Conservation (phyloP, 2,797 vertebrate genomes). For the Champsocephalus gunnari region DNA sequence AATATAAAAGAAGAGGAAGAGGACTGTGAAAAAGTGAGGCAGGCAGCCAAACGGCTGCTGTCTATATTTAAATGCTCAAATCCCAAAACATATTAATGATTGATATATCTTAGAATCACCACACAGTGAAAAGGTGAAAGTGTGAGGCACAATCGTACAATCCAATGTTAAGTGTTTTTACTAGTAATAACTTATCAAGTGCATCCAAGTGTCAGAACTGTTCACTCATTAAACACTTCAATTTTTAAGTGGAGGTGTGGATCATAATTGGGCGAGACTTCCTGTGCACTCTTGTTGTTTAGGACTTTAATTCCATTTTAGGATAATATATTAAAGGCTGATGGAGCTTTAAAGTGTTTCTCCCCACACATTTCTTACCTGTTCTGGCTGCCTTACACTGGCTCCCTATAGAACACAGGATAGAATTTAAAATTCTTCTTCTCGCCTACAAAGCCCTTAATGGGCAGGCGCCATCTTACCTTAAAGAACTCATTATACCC, state of each 20-base stretch:
- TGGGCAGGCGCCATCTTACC: no score
- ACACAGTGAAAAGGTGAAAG: background rate
- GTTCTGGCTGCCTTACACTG: no score
- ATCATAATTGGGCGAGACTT: slow-evolving; percentile 19
- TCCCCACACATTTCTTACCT: slow-evolving; percentile 11
- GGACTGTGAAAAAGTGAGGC: slow-evolving; percentile 26
- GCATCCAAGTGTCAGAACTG: slow-evolving; percentile 2
- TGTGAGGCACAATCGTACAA: background rate
- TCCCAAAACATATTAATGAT: slow-evolving; percentile 27
- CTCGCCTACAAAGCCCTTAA: no score
- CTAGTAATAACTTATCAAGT: background rate
- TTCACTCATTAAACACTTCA: background rate
- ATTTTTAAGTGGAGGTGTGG: slow-evolving; percentile 11
- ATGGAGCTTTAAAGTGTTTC: slow-evolving; percentile 39
- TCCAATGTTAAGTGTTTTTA: background rate
- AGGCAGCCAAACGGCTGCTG: slow-evolving; percentile 27
- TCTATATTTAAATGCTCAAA: slow-evolving; percentile 36
- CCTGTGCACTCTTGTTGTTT: slow-evolving; percentile 24
- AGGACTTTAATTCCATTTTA: slow-evolving; percentile 46
- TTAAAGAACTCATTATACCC: no score
- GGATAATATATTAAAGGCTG: slow-evolving; percentile 27
- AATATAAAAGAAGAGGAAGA: background rate
- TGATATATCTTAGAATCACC: slow-evolving; percentile 7
- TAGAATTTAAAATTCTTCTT: no score
- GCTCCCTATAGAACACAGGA: no score